Base-by-base conservation (phyloP, 2,113 vertebrate genomes). In the Mormyrus iriodes region DNA sequence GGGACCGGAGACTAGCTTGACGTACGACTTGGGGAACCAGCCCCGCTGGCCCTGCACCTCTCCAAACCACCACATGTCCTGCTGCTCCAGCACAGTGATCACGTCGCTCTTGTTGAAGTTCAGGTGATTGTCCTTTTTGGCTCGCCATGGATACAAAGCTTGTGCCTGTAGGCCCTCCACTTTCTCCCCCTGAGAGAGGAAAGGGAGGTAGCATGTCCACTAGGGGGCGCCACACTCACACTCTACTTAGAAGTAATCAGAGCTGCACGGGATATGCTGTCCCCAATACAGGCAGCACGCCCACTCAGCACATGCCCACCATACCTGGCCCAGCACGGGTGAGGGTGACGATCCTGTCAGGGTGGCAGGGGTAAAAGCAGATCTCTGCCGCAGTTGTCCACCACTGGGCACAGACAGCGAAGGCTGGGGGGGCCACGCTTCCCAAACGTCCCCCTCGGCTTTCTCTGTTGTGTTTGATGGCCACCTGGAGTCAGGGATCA, bases 61-160 rank as follows among this genome's bases (percentile, higher is more conserved):
- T 85, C 98, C 98, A 90, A 99, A 97, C 98, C 98, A 99, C 98
- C 98, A 99, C 98, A 99, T 99, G 92, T 99, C 98, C 94, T 99
- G 98, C 94, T 99, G 98, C 92, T 99, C 98, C 94, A 99, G 93
- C 89, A 99, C 98, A 0, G 98, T 98, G 92, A 99, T 99, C 58
- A 98, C 94, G 53, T 99, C 98, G 1, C 96, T 98, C 92, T 99
- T 99, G 95, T 99, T 99, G 93, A 99, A 99, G 93, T 99, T 99
- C 76, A 99, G 96, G 92, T 99, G 98, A 96, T 99, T 99, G 93
- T 99, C 98, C 90, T 99, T 99, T 92, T 99, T 99, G 0, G 98
- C 98, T 92, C 98, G 96, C 98, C 98, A 99, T 0, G 98, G 98
- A 92, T 99, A 99, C 90, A 99, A 93, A 21, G 98, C 98, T 94